Evolutionary conservation across 2,888 invertebrate species (phyloP).

Genomic region (Myopa tessellatipennis): DNA sequence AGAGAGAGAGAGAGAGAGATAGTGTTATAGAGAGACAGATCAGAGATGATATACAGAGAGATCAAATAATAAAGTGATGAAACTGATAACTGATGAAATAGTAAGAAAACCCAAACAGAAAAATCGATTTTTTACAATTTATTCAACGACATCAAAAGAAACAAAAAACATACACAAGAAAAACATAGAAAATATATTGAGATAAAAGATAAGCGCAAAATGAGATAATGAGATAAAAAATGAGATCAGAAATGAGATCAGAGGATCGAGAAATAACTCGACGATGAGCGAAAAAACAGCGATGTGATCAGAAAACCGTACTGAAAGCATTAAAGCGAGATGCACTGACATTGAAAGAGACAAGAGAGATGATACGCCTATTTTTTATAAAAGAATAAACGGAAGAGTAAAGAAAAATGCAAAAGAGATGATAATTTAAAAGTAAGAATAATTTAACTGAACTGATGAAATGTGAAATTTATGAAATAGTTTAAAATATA

Average conservation of each 20-base stretch:
- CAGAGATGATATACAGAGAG: too few relatives aligned
- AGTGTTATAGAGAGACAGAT: slow-evolving; percentile 36
- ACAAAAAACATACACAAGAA: slow-evolving; percentile 28
- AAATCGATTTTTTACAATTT: slow-evolving; percentile 26
- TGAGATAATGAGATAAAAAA: too few relatives aligned
- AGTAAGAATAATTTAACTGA: slow-evolving; percentile 11
- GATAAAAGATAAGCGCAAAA: neutral
- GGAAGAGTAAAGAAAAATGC: slow-evolving; percentile 17
- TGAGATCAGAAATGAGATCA: neutral
- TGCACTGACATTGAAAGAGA: neutral
- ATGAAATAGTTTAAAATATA: slow-evolving; percentile 22
- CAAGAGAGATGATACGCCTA: slow-evolving; percentile 13
- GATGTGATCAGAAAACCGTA: neutral
- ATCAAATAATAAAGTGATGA: slow-evolving; percentile 41
- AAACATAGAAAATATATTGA: neutral
- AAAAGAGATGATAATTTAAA: slow-evolving; percentile 34
- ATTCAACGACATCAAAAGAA: slow-evolving; percentile 25
- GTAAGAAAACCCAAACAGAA: neutral
- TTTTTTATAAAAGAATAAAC: slow-evolving; percentile 39
- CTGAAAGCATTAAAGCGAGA: neutral
- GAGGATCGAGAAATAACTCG: neutral
- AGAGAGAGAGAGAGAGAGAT: slow-evolving; percentile 27
- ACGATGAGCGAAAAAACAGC: neutral
- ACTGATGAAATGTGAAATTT: slow-evolving; percentile 35
- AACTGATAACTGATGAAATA: slow-evolving; percentile 48